Conservation (phyloP, 2,797 vertebrate species). For the Selene dorsalis region DNA sequence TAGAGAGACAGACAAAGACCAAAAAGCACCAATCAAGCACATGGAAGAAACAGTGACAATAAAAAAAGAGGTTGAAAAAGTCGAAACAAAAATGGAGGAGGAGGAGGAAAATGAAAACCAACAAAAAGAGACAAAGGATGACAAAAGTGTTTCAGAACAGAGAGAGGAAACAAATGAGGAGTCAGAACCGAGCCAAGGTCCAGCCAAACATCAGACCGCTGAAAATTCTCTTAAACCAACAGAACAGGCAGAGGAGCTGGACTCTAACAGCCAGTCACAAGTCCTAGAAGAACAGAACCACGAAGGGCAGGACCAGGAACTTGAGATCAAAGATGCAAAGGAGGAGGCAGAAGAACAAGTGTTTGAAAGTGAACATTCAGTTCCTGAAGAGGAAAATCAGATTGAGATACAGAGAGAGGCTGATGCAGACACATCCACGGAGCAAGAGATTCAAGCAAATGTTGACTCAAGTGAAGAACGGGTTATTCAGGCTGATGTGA, state of each 20-base stretch:
- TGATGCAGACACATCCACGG: not conserved
- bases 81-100: no score
- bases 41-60: slow-evolving; percentile 16
- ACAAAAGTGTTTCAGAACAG: not conserved
- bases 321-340: slow-evolving; percentile 19
- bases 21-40: slow-evolving; percentile 15
- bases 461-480: slow-evolving; percentile 17
- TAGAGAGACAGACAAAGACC: not conserved
- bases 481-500: slow-evolving; percentile 17
- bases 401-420: slow-evolving; percentile 24
- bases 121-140: slow-evolving; percentile 31
- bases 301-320: slow-evolving; percentile 35
- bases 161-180: slow-evolving; percentile 29
- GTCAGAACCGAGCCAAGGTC: slow-evolving; percentile 7
- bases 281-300: slow-evolving; percentile 23
- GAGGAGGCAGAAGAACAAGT: slow-evolving; percentile 16
- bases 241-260: slow-evolving; percentile 30
- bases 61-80: slow-evolving; percentile 11
- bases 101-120: not conserved
- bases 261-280: slow-evolving; percentile 6
- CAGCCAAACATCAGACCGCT: slow-evolving; percentile 15
- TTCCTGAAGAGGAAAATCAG: slow-evolving; percentile 27
- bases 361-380: slow-evolving; percentile 1
- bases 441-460: slow-evolving; percentile 13
- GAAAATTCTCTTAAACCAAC: slow-evolving; percentile 21